Base-by-base conservation (phyloP, 2,113 vertebrate species). In the Prionailurus bengalensis region DNA sequence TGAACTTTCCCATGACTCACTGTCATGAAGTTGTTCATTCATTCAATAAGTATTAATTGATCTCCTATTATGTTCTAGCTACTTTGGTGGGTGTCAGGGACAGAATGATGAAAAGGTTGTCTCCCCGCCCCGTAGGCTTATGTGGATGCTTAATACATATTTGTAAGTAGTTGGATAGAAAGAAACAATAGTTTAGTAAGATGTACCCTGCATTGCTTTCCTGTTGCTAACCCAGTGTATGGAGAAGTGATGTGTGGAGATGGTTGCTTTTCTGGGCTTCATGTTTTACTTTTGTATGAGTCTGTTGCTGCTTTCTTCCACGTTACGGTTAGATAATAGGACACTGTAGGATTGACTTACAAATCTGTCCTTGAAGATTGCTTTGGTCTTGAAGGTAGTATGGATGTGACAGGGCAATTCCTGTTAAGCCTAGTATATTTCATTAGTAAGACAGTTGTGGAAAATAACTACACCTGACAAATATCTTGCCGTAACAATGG, bases 231-330 rank as follows among this genome's bases (percentile, higher is more conserved):
- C 71, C 51, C 31, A 21, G 4, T 39, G 12, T 93, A 4, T 33
- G 16, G 31, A 36, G 36, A 85, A 85, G 86, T 74, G 55, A 48
- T 31, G 0, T 42, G 5, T 65, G 14, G 65, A 95, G 17, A 17
- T 65, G 65, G 15, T 73, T 68, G 23, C 66, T 53, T 55, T 27
- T 80, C 66, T 81, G 33, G 29, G 27, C 31, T 78, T 68, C 51
- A 1, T 45, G 51, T 66, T 80, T 90, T 94, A 85, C 45, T 25
- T 95, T 48, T 15, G 83, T 93, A 0, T 58, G 68, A 83, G 65
- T 71, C 39, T 71, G 3, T 95, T 82, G 74, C 55, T 68, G 13
- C 36, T 86, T 78, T 87, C n/a, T 94, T 97, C 42, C 12, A 66
- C 68, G 23, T 87, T 85, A 48, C 5, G 8, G 17, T 71, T 81